A percentile compares a stretch with the other conserved stretches of the same genome.
phyloP scores from a whole-genome alignment of 2,888 invertebrate species.

The Prenolepis imparis region DNA sequence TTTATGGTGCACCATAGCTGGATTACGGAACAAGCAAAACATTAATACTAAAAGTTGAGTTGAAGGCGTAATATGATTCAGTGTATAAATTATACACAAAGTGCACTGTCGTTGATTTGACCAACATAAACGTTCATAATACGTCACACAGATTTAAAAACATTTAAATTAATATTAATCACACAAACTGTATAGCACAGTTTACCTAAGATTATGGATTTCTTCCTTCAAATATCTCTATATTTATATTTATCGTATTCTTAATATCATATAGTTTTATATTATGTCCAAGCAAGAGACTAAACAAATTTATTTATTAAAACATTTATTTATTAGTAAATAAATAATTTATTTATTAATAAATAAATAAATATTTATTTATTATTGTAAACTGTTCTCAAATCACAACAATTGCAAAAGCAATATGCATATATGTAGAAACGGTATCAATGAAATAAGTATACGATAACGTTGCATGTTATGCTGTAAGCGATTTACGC shows the following conservation, averaged over 20 bases:
- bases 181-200: background rate
- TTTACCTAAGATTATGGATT: background rate
- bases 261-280: too few species aligned
- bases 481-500: conserved; percentile 63
- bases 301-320: too few species aligned
- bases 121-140: conserved; percentile 12
- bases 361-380: too few species aligned
- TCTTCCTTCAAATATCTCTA: background rate
- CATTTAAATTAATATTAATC: background rate
- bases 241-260: too few species aligned
- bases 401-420: background rate
- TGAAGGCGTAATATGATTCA: conserved; percentile 16
- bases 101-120: conserved; percentile 25
- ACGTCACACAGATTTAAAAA: background rate
- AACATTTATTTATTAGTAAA: too few species aligned
- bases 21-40: conserved; percentile 40
- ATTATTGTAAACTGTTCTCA: background rate
- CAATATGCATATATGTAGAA: conserved; percentile 63
- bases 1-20: conserved; percentile 28
- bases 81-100: conserved; percentile 29
- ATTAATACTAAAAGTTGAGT: conserved; percentile 31
- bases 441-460: conserved; percentile 73
- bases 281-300: too few species aligned
- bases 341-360: too few species aligned
- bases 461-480: conserved; percentile 53